A percentile compares a stretch with the other conserved stretches of the same genome.
Evolutionary conservation across 2,113 vertebrate genomes (phyloP).

Genomic region (Spea bombifrons): DNA sequence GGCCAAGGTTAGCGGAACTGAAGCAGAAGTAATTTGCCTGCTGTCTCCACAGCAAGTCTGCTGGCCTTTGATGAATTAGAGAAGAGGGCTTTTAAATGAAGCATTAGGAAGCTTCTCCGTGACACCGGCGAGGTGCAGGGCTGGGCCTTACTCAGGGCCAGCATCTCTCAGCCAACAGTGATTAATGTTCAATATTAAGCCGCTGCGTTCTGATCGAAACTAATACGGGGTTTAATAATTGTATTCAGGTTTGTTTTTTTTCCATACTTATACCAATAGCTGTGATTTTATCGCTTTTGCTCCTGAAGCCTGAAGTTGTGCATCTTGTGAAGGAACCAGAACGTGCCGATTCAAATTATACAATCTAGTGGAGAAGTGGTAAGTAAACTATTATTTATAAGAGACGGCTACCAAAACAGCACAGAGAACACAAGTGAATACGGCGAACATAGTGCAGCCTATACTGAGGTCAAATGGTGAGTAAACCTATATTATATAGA

Average conservation of each 20-base stretch:
- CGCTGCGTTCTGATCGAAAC: slow-evolving; percentile 47
- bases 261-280: slow-evolving; percentile 1
- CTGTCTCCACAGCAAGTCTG: slow-evolving; percentile 41
- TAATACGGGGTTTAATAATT: slow-evolving; percentile 49
- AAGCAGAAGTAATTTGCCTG: slow-evolving; percentile 49
- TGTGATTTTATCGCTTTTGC: slow-evolving; percentile 13
- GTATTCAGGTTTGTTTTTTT: slow-evolving; percentile 39
- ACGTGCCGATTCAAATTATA: too few species aligned
- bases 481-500: too few species aligned
- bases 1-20: slow-evolving; percentile 50
- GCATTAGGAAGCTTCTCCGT: slow-evolving; percentile 44
- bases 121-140: slow-evolving; percentile 36
- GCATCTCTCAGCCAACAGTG: slow-evolving; percentile 43
- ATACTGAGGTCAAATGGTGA: too few species aligned
- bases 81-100: slow-evolving; percentile 49
- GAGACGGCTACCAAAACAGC: too few species aligned
- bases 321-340: neutral
- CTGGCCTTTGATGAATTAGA: slow-evolving; percentile 47
- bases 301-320: slow-evolving; percentile 3
- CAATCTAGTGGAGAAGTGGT: too few species aligned
- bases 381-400: too few species aligned
- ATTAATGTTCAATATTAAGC: slow-evolving; percentile 48
- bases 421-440: too few species aligned
- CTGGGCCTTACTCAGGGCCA: slow-evolving; percentile 34
- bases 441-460: too few species aligned